Percentiles rank a stretch among this genome's conserved stretches.
phyloP scores from a whole-genome alignment of 64 coral and sea anemone genomes.

The Actinia tenebrosa region DNA sequence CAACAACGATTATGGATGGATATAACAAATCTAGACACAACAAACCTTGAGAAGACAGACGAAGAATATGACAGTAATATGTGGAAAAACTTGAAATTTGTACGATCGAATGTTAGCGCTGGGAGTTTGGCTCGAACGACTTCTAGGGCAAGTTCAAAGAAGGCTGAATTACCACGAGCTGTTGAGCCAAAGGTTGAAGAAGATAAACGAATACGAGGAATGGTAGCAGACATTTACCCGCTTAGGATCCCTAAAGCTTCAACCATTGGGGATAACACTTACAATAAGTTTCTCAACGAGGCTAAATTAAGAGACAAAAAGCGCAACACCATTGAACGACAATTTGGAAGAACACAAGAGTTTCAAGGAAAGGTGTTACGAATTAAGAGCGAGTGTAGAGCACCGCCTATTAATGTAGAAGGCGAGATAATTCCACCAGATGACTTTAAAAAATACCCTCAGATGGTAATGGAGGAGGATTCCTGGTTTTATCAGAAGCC shows the following conservation, averaged over 20 bases:
- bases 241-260: constrained; percentile 73
- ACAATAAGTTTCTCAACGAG: constrained; percentile 62
- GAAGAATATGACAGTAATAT: constrained; percentile 81
- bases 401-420: constrained; percentile 68
- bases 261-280: constrained; percentile 61
- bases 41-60: constrained; percentile 52
- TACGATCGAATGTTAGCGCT: constrained; percentile 54
- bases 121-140: neutral
- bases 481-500: neutral
- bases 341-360: constrained; percentile 23
- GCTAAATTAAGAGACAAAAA: constrained; percentile 54
- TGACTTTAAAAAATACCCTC: constrained; percentile 41
- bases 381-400: constrained; percentile 72
- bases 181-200: constrained; percentile 1
- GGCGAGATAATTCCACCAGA: constrained; percentile 64
- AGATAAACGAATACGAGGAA: neutral
- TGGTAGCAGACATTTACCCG: constrained; percentile 56
- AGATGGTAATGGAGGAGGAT: constrained; percentile 3
- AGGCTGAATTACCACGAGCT: neutral
- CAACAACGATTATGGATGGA: constrained; percentile 79
- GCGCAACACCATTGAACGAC: constrained; percentile 45
- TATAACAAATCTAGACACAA: constrained; percentile 56
- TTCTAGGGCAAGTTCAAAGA: neutral
- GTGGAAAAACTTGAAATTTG: constrained; percentile 96
- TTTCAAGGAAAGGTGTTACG: constrained; percentile 38